A percentile compares a stretch with the other conserved stretches of the same genome.
Evolutionary conservation across 2,797 vertebrate genomes (phyloP).

Genomic region (Leuciscus waleckii): DNA sequence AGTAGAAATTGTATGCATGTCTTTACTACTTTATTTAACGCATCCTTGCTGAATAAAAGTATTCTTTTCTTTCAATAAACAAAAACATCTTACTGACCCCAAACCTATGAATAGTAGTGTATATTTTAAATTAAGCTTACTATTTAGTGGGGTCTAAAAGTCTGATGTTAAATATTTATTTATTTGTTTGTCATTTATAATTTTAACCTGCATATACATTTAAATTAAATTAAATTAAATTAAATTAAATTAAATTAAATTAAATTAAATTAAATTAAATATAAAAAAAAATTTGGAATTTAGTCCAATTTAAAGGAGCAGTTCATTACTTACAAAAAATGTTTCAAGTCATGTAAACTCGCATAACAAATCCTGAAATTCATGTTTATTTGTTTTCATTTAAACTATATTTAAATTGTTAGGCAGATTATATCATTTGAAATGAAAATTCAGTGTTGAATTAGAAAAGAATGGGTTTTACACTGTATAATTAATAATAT

Average conservation of each 20-base stretch:
- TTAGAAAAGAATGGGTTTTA: neutral
- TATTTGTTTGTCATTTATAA: neutral
- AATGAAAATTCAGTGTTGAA: neutral
- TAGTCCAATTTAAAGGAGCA: neutral
- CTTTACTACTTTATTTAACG: neutral
- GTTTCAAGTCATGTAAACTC: neutral
- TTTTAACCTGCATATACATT: neutral
- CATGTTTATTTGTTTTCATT: neutral
- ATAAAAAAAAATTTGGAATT: neutral
- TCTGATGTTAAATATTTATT: neutral
- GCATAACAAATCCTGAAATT: neutral
- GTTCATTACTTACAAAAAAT: neutral
- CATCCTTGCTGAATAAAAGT: neutral
- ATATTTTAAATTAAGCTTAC: neutral
- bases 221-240: too few species aligned
- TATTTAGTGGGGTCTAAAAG: neutral
- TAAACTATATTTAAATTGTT: neutral
- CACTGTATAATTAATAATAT: neutral
- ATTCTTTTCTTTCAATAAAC: neutral
- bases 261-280: too few species aligned
- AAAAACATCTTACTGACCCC: neutral
- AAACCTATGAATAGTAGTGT: neutral
- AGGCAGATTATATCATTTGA: neutral
- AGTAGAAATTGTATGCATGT: neutral
- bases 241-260: too few species aligned